A percentile compares a stretch with the other conserved stretches of the same genome.
phyloP scores from a whole-genome alignment of 2,113 vertebrate species.

The Clarias macrocephalus region DNA sequence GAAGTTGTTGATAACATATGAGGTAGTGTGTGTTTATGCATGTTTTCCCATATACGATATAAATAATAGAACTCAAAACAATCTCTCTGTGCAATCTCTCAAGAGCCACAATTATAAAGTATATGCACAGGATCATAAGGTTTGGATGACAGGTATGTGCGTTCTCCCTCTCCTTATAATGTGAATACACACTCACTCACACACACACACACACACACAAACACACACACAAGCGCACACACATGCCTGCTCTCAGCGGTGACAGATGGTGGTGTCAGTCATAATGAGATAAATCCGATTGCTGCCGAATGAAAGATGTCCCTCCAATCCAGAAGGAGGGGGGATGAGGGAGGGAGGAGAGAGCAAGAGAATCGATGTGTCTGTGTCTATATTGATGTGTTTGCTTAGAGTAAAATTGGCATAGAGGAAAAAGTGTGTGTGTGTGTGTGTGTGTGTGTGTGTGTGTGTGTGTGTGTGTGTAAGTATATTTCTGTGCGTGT shows the following conservation, averaged over 20 bases:
- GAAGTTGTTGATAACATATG: conserved; percentile 15
- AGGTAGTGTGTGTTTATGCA: conserved; percentile 5
- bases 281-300: conserved; percentile 61
- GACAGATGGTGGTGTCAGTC: conserved; percentile 62
- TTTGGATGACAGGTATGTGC: conserved; percentile 42
- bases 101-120: conserved; percentile 49
- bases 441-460: conserved; percentile 11
- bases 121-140: conserved; percentile 41
- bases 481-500: conserved; percentile 15
- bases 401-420: conserved; percentile 56
- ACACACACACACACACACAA: not conserved
- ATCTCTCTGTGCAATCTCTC: conserved; percentile 10
- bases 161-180: conserved; percentile 28
- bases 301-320: conserved; percentile 54
- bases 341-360: conserved; percentile 27
- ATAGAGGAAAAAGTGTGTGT: conserved; percentile 44
- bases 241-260: conserved; percentile 42
- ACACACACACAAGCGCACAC: conserved; percentile 23
- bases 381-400: conserved; percentile 56
- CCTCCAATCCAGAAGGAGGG: conserved; percentile 44
- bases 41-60: conserved; percentile 6
- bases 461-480: conserved; percentile 17
- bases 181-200: conserved; percentile 4
- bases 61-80: conserved; percentile 40
- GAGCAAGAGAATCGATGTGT: conserved; percentile 39